Percentiles rank a stretch among this genome's conserved stretches.
These are phyloP conservation scores for Microcebus jonahi DNA, from an alignment of 2,113 vertebrate genomes.

Conservation along the genomic window DNA sequence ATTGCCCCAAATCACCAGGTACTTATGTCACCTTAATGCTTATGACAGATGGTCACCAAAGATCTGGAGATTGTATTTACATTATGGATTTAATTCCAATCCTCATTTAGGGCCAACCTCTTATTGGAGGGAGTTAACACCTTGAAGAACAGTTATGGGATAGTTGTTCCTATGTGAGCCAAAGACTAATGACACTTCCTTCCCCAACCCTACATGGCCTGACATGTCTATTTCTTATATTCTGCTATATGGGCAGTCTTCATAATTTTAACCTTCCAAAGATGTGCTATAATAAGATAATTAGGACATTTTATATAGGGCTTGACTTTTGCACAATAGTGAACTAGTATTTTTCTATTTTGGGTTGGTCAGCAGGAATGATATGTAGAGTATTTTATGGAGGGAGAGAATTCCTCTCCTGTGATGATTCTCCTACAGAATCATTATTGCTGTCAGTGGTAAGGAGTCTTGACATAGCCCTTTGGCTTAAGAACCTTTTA, in stretches of 20 bases:
- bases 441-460: not conserved
- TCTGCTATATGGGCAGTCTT: not conserved
- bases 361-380: not conserved
- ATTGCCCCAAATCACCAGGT: not conserved
- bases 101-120: not conserved
- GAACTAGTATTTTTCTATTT: not conserved
- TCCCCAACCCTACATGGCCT: not conserved
- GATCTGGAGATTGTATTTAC: not conserved
- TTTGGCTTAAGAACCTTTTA: not conserved
- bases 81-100: not conserved
- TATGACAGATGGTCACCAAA: not conserved
- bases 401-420: not conserved
- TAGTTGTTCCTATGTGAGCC: no score
- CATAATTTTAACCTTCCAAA: not conserved
- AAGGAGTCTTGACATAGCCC: no score
- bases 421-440: not conserved
- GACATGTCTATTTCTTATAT: not conserved
- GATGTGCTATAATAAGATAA: not conserved
- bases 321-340: not conserved
- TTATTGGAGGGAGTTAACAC: not conserved
- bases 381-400: not conserved
- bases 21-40: not conserved
- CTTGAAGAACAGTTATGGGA: not conserved
- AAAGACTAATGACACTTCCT: not conserved
- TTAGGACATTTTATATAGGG: not conserved